Evolutionary conservation across 2,113 vertebrate species (phyloP).

Genomic region (Megalops atlanticus): DNA sequence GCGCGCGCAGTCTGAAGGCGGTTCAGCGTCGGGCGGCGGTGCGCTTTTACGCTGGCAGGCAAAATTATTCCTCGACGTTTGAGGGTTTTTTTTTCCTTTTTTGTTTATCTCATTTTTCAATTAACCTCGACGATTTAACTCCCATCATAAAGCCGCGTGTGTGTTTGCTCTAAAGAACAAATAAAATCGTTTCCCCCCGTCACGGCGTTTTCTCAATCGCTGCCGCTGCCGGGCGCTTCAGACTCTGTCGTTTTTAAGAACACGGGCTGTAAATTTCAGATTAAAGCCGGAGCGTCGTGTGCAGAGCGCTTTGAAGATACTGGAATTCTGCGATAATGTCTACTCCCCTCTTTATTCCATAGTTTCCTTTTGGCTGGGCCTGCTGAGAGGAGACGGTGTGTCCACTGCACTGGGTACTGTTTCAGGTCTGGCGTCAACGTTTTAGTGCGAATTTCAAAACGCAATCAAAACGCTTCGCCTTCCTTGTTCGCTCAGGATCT

Average conservation of each 20-base stretch:
- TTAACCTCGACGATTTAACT: slow-evolving; percentile 92
- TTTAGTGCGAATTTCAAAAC: not conserved
- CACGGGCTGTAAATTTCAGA: slow-evolving; percentile 69
- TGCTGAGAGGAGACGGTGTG: slow-evolving; percentile 22
- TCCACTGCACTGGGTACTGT: not conserved
- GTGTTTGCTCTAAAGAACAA: slow-evolving; percentile 84
- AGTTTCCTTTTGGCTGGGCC: slow-evolving; percentile 53
- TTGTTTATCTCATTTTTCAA: slow-evolving; percentile 97
- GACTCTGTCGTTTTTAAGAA: slow-evolving; percentile 61
- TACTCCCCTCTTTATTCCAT: slow-evolving; percentile 50
- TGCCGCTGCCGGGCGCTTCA: slow-evolving; percentile 57
- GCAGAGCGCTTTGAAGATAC: slow-evolving; percentile 76
- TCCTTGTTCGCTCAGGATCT: not conserved
- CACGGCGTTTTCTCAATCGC: not conserved
- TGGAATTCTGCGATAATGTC: slow-evolving; percentile 69
- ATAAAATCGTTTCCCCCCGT: slow-evolving; percentile 66
- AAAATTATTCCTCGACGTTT: slow-evolving; percentile 80
- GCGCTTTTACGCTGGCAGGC: slow-evolving; percentile 70
- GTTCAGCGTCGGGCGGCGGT: slow-evolving; percentile 64
- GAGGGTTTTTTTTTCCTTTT: slow-evolving; percentile 89
- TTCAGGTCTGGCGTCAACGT: not conserved
- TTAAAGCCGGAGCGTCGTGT: slow-evolving; percentile 66
- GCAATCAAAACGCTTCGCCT: not conserved
- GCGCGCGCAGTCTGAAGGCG: slow-evolving; percentile 70
- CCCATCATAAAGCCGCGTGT: slow-evolving; percentile 73